Base-by-base conservation (phyloP, 2,888 invertebrate genomes). In the Metallyticus violacea region DNA sequence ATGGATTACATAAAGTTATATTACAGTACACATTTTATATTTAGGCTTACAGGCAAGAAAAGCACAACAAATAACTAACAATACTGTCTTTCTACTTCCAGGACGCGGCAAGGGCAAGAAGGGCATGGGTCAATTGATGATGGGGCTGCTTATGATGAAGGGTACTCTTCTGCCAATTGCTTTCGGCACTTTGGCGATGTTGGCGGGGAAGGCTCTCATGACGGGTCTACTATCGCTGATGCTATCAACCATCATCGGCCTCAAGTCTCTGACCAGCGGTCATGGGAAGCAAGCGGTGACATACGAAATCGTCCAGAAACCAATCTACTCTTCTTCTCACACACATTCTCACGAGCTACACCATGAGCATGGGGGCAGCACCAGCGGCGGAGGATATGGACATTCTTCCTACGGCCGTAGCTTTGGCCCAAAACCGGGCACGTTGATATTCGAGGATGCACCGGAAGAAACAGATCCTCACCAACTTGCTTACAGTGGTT, bases 121-220 rank as follows among this genome's bases (percentile, higher is more conserved):
- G 86, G 91, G 91, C 30, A 90, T 91, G 85, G 91, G 92, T 5
- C 91, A 91, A 22, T 89, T 91, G 89, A 91, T 93, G 89, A 93
- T 93, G 0, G 93, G 93, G 15, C 92, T 92, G 27, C 92, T 93
- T 89, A 93, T 94, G 93, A 93, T 94, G 92, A 94, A 94, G 93
- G 96, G 96, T 88, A 96, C 96, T 0, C 90, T 96, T 1, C 94
- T 96, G 91, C 95, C 97, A 0, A 90, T 97, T 62, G 96, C 95
- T 9, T 91, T 96, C 85, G 96, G 96, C 15, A 96, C 95, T 0
- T 92, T 97, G 3, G 97, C 97, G 0, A 92, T 96, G 83, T 92
- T 97, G 77, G 97, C 97, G 7, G 97, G 97, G 9, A 97, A 97
- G 91, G 97, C 97, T 0, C 91, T 97, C 26, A 96, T 97, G 95